Percentiles rank a stretch among this genome's conserved stretches.
These are phyloP conservation scores for Meiosimyza decipiens DNA, from an alignment of 2,888 invertebrate species.

Conservation along the genomic window DNA sequence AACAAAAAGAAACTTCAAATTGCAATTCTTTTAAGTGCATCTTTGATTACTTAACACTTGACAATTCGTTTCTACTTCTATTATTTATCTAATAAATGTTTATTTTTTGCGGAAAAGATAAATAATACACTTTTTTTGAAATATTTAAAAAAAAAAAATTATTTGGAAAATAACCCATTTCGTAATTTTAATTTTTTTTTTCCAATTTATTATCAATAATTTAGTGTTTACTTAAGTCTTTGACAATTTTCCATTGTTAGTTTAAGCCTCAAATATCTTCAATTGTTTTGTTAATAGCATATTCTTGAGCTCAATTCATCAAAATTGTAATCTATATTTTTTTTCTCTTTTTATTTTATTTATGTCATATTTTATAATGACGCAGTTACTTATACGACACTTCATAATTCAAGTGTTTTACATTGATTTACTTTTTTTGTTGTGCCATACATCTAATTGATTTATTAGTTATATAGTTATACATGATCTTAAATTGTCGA, in stretches of 20 bases:
- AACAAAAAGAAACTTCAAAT: conserved; percentile 20
- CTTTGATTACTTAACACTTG: conserved; percentile 15
- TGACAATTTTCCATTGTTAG: neutral
- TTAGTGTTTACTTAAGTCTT: neutral
- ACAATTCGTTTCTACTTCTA: neutral
- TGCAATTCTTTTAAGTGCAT: conserved; percentile 15
- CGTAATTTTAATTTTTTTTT: neutral
- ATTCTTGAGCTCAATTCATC: conserved; percentile 23
- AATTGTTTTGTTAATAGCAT: conserved; percentile 22
- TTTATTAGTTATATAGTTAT: too few relatives aligned
- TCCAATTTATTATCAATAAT: neutral
- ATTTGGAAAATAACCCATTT: neutral
- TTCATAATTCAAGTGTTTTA: conserved; percentile 58
- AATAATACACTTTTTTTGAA: neutral
- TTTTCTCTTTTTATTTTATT: neutral
- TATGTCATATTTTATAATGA: conserved; percentile 22
- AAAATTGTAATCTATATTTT: conserved; percentile 13
- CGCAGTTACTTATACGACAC: conserved; percentile 45
- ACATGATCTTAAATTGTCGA: too few relatives aligned
- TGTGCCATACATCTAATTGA: too few relatives aligned
- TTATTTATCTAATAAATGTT: conserved; percentile 1
- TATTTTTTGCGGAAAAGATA: neutral
- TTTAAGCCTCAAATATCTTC: neutral
- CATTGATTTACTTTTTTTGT: conserved; percentile 52
- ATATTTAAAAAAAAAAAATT: neutral